Conservation (phyloP, 2,888 invertebrate species). For the Anthophora plumipes region DNA sequence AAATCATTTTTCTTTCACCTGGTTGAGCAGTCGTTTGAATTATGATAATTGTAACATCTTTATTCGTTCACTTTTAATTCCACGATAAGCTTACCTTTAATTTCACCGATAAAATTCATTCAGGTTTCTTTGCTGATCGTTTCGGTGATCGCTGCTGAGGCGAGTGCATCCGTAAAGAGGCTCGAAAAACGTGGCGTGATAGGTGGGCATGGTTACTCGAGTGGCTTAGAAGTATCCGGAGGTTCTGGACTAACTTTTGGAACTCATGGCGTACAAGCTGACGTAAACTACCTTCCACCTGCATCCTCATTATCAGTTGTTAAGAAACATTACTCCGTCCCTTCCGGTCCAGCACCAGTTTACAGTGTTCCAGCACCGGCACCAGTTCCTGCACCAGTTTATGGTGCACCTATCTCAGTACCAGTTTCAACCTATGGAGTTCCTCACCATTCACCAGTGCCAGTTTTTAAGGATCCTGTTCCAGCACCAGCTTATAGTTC, state of each 20-base stretch:
- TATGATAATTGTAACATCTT: too few relatives aligned
- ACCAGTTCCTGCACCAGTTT: not conserved
- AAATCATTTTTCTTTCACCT: too few relatives aligned
- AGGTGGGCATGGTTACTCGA: conserved; percentile 20
- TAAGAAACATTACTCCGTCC: not conserved
- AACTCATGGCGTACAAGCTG: not conserved
- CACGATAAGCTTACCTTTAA: too few relatives aligned
- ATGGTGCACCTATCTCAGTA: not conserved
- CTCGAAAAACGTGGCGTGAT: conserved; percentile 62
- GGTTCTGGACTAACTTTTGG: conserved; percentile 15
- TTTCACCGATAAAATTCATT: too few relatives aligned
- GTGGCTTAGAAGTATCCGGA: not conserved
- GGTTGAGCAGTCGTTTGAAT: too few relatives aligned
- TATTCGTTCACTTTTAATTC: too few relatives aligned
- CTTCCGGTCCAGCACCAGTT: not conserved
- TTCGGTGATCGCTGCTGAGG: conserved; percentile 49
- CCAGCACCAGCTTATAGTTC: not conserved
- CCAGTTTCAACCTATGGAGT: not conserved
- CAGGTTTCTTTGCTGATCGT: conserved; percentile 68
- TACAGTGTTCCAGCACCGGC: conserved; percentile 11
- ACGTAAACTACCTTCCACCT: conserved; percentile 30
- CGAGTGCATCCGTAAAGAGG: conserved; percentile 43
- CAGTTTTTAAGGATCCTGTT: not conserved
- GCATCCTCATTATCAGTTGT: not conserved
- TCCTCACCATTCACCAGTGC: not conserved